Percentiles rank a stretch among this genome's conserved stretches.
Conservation (phyloP, 1,140 invertebrate genomes). For the Nylanderia fulva region DNA sequence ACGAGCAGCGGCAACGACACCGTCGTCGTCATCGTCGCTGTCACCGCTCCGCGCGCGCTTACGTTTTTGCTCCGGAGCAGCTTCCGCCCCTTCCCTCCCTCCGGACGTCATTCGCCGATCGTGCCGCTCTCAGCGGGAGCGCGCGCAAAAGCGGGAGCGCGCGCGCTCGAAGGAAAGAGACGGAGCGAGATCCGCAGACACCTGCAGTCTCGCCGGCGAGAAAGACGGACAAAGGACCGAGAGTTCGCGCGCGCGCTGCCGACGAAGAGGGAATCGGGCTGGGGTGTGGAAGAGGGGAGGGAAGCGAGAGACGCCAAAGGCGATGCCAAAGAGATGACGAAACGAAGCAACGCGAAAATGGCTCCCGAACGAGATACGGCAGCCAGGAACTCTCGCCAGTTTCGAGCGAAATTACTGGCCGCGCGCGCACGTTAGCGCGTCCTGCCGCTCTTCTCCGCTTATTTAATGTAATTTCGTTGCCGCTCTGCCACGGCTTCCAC, state of each 20-base stretch:
- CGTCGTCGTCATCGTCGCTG: slow-evolving; percentile 27
- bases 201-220: slow-evolving; percentile 62
- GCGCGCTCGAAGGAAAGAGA: slow-evolving; percentile 25
- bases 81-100: slow-evolving; percentile 20
- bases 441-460: slow-evolving; percentile 41
- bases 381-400: slow-evolving; percentile 71
- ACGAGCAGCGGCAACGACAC: slow-evolving; percentile 74
- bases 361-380: slow-evolving; percentile 70
- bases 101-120: slow-evolving; percentile 40
- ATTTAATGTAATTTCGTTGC: slow-evolving; percentile 74
- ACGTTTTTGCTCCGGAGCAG: slow-evolving; percentile 71
- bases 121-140: slow-evolving; percentile 58
- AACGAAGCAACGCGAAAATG: slow-evolving; percentile 75
- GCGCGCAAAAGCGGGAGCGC: slow-evolving; percentile 55
- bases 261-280: slow-evolving; percentile 20
- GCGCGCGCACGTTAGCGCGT: slow-evolving; percentile 59
- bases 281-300: slow-evolving; percentile 26
- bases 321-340: slow-evolving; percentile 76
- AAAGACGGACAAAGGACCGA: slow-evolving; percentile 64
- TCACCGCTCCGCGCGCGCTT: slow-evolving; percentile 56
- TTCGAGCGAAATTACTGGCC: slow-evolving; percentile 71
- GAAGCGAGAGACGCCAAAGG: slow-evolving; percentile 61
- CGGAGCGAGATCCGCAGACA: slow-evolving; percentile 54
- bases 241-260: slow-evolving; percentile 32
- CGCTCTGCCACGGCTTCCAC: slow-evolving; percentile 53